These are phyloP conservation scores for Apodemia duryi DNA, from an alignment of 2,888 invertebrate genomes.

Conservation along the genomic window DNA sequence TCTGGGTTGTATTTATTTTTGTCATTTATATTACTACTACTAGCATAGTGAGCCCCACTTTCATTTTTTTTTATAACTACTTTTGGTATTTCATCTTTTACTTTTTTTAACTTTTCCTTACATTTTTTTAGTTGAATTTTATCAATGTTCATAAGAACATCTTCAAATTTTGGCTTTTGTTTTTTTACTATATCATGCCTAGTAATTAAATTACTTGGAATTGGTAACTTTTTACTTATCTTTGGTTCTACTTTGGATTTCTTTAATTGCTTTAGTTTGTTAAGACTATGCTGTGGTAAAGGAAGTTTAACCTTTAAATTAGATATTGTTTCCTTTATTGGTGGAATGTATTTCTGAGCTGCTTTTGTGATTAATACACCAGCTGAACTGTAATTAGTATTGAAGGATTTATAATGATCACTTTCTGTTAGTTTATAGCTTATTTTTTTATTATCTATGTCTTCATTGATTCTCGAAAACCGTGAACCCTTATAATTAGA, in stretches of 20 bases:
- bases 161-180: conserved; percentile 72
- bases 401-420: conserved; percentile 45
- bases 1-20: conserved; percentile 60
- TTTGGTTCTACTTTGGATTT: conserved; percentile 58
- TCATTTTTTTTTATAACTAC: conserved; percentile 71
- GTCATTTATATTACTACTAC: conserved; percentile 52
- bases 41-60: conserved; percentile 72
- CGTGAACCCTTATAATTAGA: conserved; percentile 61
- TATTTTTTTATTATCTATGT: conserved; percentile 37
- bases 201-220: conserved; percentile 33
- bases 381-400: conserved; percentile 40
- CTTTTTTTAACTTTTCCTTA: conserved; percentile 60
- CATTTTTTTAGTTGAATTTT: conserved; percentile 66
- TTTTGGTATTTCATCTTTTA: conserved; percentile 63
- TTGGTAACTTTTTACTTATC: conserved; percentile 37
- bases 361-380: conserved; percentile 69
- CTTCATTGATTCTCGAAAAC: conserved; percentile 50
- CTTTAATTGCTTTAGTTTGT: conserved; percentile 66
- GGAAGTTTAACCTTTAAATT: conserved; percentile 69
- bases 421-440: conserved; percentile 62
- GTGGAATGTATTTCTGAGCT: conserved; percentile 75
- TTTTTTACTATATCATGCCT: conserved; percentile 51
- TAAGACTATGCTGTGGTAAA: conserved; percentile 62
- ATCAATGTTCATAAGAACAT: conserved; percentile 74
- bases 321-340: conserved; percentile 55